Evolutionary conservation across 2,113 vertebrate genomes (phyloP).

Genomic region (Xiphorhynchus elegans): DNA sequence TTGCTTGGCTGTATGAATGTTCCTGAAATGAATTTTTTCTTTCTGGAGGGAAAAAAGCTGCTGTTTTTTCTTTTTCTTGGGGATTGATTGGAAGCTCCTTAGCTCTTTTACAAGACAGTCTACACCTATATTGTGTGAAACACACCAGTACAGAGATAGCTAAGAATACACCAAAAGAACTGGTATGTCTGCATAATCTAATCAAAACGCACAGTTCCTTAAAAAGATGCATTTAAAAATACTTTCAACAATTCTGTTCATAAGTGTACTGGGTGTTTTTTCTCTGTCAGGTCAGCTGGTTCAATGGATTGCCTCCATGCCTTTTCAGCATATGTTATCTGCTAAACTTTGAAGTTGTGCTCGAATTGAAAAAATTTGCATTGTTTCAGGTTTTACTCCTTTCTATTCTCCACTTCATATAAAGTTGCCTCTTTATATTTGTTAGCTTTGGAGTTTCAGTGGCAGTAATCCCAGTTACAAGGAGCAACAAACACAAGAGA

Average conservation of each 20-base stretch:
- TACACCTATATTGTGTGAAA: not conserved
- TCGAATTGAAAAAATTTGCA: not conserved
- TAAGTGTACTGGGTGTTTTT: not conserved
- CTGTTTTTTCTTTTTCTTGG: not conserved
- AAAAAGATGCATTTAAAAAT: not conserved
- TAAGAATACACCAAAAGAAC: not conserved
- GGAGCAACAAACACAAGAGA: not conserved
- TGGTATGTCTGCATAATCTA: not conserved
- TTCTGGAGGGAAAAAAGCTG: rapidly evolving
- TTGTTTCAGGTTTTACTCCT: not conserved
- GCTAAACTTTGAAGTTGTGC: not conserved
- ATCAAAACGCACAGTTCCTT: not conserved
- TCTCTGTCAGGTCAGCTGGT: not conserved
- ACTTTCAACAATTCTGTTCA: not conserved
- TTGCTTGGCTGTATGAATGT: not conserved
- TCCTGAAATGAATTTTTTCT: not conserved
- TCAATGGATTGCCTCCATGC: not conserved
- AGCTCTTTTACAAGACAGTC: not conserved
- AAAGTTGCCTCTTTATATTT: not conserved
- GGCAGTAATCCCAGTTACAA: not conserved
- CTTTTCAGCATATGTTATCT: not conserved
- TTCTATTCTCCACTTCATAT: not conserved
- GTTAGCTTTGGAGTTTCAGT: not conserved
- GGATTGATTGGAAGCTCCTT: not conserved
- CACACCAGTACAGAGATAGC: not conserved